Evolutionary conservation across 2,797 vertebrate genomes (phyloP), one percentile per base, ranked within the genome.

Genomic region (Ciconia nigra): DNA sequence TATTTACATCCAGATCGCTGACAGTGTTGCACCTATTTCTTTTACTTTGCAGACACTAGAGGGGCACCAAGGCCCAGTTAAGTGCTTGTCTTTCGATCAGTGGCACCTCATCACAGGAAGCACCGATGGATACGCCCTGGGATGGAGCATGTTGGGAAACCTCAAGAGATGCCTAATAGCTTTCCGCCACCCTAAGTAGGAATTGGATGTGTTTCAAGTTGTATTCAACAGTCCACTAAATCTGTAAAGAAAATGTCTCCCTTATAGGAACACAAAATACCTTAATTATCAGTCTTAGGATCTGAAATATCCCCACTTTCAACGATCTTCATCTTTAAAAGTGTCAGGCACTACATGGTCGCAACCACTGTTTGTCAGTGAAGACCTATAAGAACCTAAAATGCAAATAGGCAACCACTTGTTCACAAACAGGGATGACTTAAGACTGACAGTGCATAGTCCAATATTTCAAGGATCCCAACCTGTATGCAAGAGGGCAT

Each of bases 21-120:
- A 74, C 4, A 9, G 44, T 4, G 25, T 16, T 49, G 20, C 28
- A 61, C 21, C 28, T 42, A 8, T 74, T 49, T 58, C 28, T 89
- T 85, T 93, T 29, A 28, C 73, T 90, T 65, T 92, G 22, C 62
- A 98, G 99, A 97, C 95, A n/a, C 96, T 99, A 11, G 80, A 91
- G 13, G 98, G 97, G 57, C 99, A 99, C 41, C 96, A 94, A 79
- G 98, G 98, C 77, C 93, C 98, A 0, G 98, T 99, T 46, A 99
- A 92, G 62, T 99, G 99, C 93, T 90, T 99, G 87, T 98, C 98
- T 89, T 98, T 99, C 15, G 98, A 99, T 54, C 81, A 98, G 49
- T 99, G 99, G 99, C 98, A 99, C 88, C 98, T 99, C 7, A 80
- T 99, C 13, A 99, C 99, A 0, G 99, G 99, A 46, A 98, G 99